Evolutionary conservation across 92 coral and sea anemone genomes (phyloP).

Genomic region (Plumapathes pennacea): DNA sequence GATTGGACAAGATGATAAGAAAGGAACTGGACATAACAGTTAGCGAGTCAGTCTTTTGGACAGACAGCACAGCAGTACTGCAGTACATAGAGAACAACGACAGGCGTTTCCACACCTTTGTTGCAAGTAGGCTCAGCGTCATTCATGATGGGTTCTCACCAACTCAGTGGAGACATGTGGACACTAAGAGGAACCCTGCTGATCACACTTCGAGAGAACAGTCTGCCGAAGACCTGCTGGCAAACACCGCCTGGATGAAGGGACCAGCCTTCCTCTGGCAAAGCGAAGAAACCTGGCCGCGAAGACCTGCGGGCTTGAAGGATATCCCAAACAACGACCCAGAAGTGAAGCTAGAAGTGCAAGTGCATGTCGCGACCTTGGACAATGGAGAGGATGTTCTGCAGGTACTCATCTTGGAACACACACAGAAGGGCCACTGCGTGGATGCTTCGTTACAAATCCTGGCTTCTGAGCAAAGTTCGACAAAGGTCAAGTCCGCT

Average conservation of each 20-base stretch:
- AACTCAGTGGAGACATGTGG: slow-evolving; percentile 22
- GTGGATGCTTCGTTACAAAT: slow-evolving; percentile 33
- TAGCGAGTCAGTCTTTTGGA: slow-evolving; percentile 17
- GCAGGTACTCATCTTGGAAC: slow-evolving; percentile 25
- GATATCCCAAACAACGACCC: slow-evolving; percentile 7
- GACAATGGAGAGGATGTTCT: slow-evolving; percentile 3
- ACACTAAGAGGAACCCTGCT: slow-evolving; percentile 23
- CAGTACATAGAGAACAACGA: slow-evolving; percentile 16
- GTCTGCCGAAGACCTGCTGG: slow-evolving; percentile 12
- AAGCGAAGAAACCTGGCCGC: slow-evolving; percentile 3
- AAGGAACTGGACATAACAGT: slow-evolving; percentile 1
- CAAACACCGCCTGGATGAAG: slow-evolving; percentile 1
- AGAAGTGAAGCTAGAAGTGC: slow-evolving; percentile 22
- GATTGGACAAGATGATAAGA: slow-evolving; percentile 14
- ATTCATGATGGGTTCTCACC: slow-evolving; percentile 34
- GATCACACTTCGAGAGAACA: slow-evolving; percentile 21
- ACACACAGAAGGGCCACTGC: slow-evolving; percentile 19
- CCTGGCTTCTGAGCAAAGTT: slow-evolving; percentile 6
- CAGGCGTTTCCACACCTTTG: slow-evolving; percentile 36
- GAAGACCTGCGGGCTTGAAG: neutral
- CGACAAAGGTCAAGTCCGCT: slow-evolving; percentile 3
- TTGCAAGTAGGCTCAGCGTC: slow-evolving; percentile 17
- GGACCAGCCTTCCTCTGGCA: slow-evolving; percentile 36
- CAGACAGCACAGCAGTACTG: slow-evolving; percentile 43
- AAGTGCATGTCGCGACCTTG: neutral